phyloP scores from a whole-genome alignment of 2,888 invertebrate species.

The Clitarchus hookeri region DNA sequence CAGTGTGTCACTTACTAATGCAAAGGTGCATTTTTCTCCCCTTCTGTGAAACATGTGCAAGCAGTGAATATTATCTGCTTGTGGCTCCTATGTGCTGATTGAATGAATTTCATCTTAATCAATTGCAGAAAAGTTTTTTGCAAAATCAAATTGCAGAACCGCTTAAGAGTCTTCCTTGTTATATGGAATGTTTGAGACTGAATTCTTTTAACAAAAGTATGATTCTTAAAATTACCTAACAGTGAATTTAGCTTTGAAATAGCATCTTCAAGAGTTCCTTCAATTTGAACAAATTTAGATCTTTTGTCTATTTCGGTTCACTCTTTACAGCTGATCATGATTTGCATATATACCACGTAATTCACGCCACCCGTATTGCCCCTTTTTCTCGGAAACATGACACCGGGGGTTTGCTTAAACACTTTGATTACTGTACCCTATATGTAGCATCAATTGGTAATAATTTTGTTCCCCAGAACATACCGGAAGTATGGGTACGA shows the following conservation, averaged over 20 bases:
- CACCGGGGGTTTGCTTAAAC: too few species aligned
- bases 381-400: too few species aligned
- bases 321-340: too few species aligned
- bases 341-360: too few species aligned
- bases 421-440: too few species aligned
- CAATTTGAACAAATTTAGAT: background rate
- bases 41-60: conserved; percentile 29
- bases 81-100: conserved; percentile 34
- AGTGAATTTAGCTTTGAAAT: conserved; percentile 4
- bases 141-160: conserved; percentile 35
- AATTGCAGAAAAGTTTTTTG: conserved; percentile 33
- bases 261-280: background rate
- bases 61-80: conserved; percentile 36
- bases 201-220: conserved; percentile 31
- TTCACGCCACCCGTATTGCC: too few species aligned
- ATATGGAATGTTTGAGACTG: conserved; percentile 31
- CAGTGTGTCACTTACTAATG: conserved; percentile 31
- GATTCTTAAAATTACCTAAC: conserved; percentile 29
- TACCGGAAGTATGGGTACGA: too few species aligned
- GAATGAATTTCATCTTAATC: conserved; percentile 37
- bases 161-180: conserved; percentile 27
- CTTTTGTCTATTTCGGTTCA: too few species aligned
- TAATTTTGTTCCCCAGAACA: too few species aligned
- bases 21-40: conserved; percentile 26
- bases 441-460: too few species aligned